A percentile compares a stretch with the other conserved stretches of the same genome.
Conservation (phyloP, 2,888 invertebrate genomes). For the Oligia latruncula region DNA sequence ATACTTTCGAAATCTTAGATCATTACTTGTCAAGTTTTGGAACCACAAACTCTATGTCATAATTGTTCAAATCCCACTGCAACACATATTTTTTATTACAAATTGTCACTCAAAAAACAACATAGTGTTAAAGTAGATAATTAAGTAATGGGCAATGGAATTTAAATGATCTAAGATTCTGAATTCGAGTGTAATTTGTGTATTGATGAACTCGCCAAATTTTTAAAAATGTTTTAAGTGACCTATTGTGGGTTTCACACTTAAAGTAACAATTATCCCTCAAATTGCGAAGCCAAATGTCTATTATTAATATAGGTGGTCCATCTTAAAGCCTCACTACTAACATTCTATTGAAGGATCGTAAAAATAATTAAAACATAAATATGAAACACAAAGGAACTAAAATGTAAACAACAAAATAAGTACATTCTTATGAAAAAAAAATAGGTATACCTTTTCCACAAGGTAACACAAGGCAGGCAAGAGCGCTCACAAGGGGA, state of each 20-base stretch:
- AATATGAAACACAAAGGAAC: slow-evolving; percentile 45
- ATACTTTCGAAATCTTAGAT: slow-evolving; percentile 22
- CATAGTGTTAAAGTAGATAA: neutral
- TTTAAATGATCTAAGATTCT: slow-evolving; percentile 9
- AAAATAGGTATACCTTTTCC: slow-evolving; percentile 70
- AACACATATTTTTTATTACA: neutral
- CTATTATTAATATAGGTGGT: slow-evolving; percentile 78
- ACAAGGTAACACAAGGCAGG: slow-evolving; percentile 81
- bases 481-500: slow-evolving; percentile 80
- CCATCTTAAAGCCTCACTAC: slow-evolving; percentile 79
- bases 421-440: slow-evolving; percentile 76
- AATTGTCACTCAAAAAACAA: slow-evolving; percentile 11
- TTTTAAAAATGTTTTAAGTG: slow-evolving; percentile 2
- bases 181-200: slow-evolving; percentile 48
- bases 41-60: neutral
- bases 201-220: slow-evolving; percentile 52
- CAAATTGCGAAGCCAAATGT: slow-evolving; percentile 64
- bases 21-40: neutral
- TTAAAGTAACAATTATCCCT: slow-evolving; percentile 62
- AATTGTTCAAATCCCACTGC: neutral
- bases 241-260: slow-evolving; percentile 13
- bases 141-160: neutral
- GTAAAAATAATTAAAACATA: slow-evolving; percentile 69
- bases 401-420: slow-evolving; percentile 65
- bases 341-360: slow-evolving; percentile 70